Base-by-base conservation (phyloP, 2,888 invertebrate genomes). In the Thelaira solivaga region DNA sequence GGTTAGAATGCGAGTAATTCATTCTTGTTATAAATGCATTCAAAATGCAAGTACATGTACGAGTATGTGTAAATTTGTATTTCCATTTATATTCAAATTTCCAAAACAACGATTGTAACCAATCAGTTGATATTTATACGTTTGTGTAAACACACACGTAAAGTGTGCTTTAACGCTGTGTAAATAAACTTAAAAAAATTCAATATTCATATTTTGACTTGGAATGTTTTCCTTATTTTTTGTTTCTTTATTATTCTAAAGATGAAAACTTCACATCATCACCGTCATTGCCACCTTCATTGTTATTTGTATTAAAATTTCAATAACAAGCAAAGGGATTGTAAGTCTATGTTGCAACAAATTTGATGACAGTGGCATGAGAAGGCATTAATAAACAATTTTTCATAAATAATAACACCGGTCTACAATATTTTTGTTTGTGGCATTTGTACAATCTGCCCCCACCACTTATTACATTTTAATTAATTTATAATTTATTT, bases 81-180 rank as follows among this genome's bases (percentile, higher is more conserved):
- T 62, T 13, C 1, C 4, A 34, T 43, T 62, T 26, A 62, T 36
- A 61, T 76, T 45, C 45, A 61, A 39, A 69, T 47, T 16, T 18
- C n/a, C 20, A 43, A 67, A 45, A 20, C 61, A 43, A 29, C 47
- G 36, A 72, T 68, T 49, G 55, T 36, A 68, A 55, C 49, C 76
- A 77, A 77, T 72, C 72, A 76, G 53, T 72, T 55, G 39, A 49
- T 45, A 55, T 41, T 24, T 43, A 24, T 24, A 18, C 24, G 22
- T 18, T 59, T 22, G 26, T 18, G 3, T 34, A 53, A 29, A 55
- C 55, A 11, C 53, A 43, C 4, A 22, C 24, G 10, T 18, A 55
- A 47, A 45, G 26, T 16, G 13, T 16, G 10, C 10, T 47, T 49
- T 4, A 13, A 10, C 49, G 16, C 22, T 10, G 34, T n/a, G 24